Evolutionary conservation across 1,140 invertebrate genomes (phyloP), one percentile per base, ranked within the genome.

Genomic region (Bombus picipes): DNA sequence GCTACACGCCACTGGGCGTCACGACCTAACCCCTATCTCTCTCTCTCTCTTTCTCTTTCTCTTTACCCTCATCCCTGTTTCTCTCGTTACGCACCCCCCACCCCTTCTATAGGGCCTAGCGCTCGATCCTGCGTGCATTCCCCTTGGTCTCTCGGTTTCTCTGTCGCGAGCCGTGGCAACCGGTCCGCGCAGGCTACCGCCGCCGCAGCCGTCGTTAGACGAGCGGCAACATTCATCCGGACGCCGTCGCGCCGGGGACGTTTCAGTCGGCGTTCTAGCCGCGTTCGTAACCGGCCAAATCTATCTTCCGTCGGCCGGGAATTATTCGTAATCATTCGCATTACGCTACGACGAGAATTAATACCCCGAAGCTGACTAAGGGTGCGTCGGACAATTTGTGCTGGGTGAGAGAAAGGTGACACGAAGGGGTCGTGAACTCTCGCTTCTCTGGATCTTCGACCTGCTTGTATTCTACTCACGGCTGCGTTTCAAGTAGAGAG

Each of bases 211-310:
- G 78, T 84, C 73, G 79, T 84, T 77, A 80, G 85, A 72, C 79
- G 57, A 83, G 80, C 85, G 88, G 85, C 72, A 87, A 87, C 85
- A 77, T 77, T 88, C 87, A 72, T 87, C 68, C 77, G 81, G 71
- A 81, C 80, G 85, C 73, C 83, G 83, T 62, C 80, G 65, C 32
- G n/a, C 87, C 83, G 87, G 87, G 83, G 72, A 76, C 59, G 59
- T 62, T 75, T 89, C 88, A 89, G 88, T 89, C 80, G 87, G 71
- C 88, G 88, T 77, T 32, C 84, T 77, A 80, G 43, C 83, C 88
- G 88, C 88, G 83, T 65, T 53, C 79, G 53, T 32, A 65, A 41
- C 83, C 77, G 34, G 83, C 73, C 43, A 32, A 34, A 34, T 15
- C 5, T 6, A 32, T 34, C 66, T 37, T 18, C 66, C 32, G 32